Evolutionary conservation across 2,797 vertebrate species (phyloP).

Genomic region (Nyctalus aviator): DNA sequence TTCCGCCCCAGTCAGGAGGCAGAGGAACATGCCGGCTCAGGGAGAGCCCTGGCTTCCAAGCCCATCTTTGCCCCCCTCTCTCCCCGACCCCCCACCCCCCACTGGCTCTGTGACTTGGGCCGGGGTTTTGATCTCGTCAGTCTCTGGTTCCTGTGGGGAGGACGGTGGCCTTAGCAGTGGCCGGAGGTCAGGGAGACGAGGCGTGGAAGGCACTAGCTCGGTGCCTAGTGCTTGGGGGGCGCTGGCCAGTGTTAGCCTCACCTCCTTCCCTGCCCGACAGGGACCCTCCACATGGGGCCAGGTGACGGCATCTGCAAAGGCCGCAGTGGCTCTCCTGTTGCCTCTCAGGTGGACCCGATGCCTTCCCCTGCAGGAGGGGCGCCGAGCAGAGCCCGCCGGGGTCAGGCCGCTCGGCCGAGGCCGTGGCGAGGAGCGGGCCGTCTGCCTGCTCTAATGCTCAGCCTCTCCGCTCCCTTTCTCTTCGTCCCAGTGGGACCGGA

Average conservation of each 20-base stretch:
- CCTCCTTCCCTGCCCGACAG: background rate
- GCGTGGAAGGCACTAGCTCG: rapidly evolving
- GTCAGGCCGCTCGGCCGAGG: background rate
- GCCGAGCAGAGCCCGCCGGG: rapidly evolving
- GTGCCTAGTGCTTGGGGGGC: background rate
- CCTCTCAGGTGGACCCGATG: background rate
- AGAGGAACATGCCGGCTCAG: background rate
- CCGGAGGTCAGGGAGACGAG: background rate
- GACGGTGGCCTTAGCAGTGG: background rate
- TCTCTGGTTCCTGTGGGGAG: background rate
- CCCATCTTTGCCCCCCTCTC: background rate
- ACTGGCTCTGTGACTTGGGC: background rate
- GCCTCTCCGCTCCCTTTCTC: background rate
- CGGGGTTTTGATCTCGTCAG: background rate
- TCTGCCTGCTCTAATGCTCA: background rate
- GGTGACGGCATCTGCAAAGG: background rate
- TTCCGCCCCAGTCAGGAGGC: background rate
- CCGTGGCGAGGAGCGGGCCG: background rate
- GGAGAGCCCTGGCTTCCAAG: background rate
- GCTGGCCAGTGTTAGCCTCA: background rate
- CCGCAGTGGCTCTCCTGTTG: background rate
- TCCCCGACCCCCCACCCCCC: too few species aligned
- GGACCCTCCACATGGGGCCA: background rate
- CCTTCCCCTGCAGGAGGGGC: background rate
- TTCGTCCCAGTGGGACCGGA: background rate